Evolutionary conservation across 2,113 vertebrate species (phyloP).

Genomic region (Tachysurus fulvidraco): DNA sequence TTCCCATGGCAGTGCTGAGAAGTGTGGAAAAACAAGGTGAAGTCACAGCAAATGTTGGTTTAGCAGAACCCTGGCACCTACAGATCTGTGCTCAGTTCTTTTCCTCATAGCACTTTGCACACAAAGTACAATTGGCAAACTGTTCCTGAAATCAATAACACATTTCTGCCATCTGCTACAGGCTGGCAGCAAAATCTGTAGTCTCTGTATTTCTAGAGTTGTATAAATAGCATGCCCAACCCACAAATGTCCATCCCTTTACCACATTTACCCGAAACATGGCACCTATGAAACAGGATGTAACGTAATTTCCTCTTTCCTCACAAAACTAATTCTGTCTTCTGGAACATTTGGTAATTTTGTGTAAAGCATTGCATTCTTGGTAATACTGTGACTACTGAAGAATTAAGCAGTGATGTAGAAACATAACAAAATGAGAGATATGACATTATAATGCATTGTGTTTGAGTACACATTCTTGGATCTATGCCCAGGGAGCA

Average conservation of each 20-base stretch:
- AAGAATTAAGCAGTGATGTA: not conserved
- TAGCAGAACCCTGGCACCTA: slow-evolving; percentile 8
- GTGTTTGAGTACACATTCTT: not conserved
- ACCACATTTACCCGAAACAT: slow-evolving; percentile 47
- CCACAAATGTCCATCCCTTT: slow-evolving; percentile 38
- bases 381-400: not conserved
- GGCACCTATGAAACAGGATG: slow-evolving; percentile 50
- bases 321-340: slow-evolving; percentile 3
- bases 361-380: not conserved
- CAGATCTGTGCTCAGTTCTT: not conserved
- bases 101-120: not conserved
- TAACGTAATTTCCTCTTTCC: slow-evolving; percentile 51
- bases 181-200: slow-evolving; percentile 44
- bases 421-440: not conserved
- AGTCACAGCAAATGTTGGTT: slow-evolving; percentile 25
- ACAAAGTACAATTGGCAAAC: slow-evolving; percentile 23
- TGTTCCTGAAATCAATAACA: slow-evolving; percentile 33
- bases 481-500: not conserved
- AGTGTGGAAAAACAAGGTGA: slow-evolving; percentile 32
- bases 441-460: not conserved
- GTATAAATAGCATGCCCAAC: slow-evolving; percentile 55
- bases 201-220: slow-evolving; percentile 52
- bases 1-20: slow-evolving; percentile 29
- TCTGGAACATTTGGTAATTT: not conserved
- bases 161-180: slow-evolving; percentile 53